Evolutionary conservation across 92 coral and sea anemone genomes (phyloP).

Genomic region (Paragorgia papillata): DNA sequence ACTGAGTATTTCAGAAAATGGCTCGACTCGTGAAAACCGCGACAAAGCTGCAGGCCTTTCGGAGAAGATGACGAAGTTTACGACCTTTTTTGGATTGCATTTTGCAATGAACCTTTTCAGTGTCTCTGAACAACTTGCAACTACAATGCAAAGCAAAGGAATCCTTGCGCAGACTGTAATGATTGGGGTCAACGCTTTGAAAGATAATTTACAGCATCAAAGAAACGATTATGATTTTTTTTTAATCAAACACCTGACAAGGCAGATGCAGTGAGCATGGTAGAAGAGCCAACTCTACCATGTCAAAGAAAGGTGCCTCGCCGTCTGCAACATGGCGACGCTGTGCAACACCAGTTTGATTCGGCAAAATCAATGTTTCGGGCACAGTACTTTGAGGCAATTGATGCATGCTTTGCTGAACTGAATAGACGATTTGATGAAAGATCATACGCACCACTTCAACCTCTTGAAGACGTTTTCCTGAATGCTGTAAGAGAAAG

Average conservation of each 20-base stretch:
- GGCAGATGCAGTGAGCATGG: conserved; percentile 6
- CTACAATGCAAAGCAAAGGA: conserved; percentile 23
- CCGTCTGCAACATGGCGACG: conserved; percentile 14
- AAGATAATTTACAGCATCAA: conserved; percentile 21
- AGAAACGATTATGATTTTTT: conserved; percentile 16
- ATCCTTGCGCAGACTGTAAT: conserved; percentile 30
- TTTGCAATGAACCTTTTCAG: conserved; percentile 33
- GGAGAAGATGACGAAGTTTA: conserved; percentile 11
- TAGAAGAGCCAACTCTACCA: conserved; percentile 14
- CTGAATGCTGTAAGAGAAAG: conserved; percentile 19
- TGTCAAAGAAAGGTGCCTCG: conserved; percentile 23
- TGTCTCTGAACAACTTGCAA: conserved; percentile 21
- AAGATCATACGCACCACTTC: conserved; percentile 11
- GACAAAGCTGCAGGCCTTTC: conserved; percentile 27
- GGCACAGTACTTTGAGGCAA: conserved; percentile 24
- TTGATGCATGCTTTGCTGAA: conserved; percentile 24
- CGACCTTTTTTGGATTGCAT: conserved; percentile 18
- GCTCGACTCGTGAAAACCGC: not conserved
- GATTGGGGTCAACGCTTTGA: conserved; percentile 14
- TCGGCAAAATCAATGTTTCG: conserved; percentile 29
- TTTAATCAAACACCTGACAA: conserved; percentile 6
- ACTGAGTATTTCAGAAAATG: conserved; percentile 8
- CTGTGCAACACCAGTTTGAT: conserved; percentile 19
- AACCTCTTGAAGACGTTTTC: conserved; percentile 16
- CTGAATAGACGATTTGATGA: conserved; percentile 16